Percentiles rank a stretch among this genome's conserved stretches.
These are phyloP conservation scores for Onychomys leucogaster DNA, from an alignment of 2,797 vertebrate species.

Conservation along the genomic window DNA sequence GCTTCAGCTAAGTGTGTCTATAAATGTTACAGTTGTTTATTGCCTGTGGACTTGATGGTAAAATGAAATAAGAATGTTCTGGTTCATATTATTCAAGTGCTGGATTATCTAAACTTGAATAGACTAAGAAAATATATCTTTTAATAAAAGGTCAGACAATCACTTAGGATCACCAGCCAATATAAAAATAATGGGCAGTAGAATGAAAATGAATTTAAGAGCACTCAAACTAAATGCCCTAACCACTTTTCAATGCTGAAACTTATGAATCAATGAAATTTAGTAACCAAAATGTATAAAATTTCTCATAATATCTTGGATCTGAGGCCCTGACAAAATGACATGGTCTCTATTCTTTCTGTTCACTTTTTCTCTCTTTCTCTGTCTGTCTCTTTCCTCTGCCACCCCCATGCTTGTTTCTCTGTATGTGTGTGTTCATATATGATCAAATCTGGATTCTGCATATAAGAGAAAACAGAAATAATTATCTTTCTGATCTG, in stretches of 20 bases:
- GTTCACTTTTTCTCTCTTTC: not conserved
- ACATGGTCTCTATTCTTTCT: not conserved
- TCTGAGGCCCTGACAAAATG: not conserved
- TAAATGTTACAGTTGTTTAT: conserved; percentile 18
- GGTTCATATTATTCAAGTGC: conserved; percentile 11
- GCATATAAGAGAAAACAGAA: not conserved
- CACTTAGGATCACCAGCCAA: not conserved
- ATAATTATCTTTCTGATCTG: not conserved
- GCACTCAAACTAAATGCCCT: conserved; percentile 43
- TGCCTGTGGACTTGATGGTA: conserved; percentile 5
- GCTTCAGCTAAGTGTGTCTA: not conserved
- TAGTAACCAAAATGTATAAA: conserved; percentile 4
- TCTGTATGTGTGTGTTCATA: not conserved
- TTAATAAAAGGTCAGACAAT: conserved; percentile 62
- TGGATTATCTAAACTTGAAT: conserved; percentile 22
- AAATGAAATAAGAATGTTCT: not conserved
- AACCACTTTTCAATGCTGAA: conserved; percentile 24
- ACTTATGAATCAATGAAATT: conserved; percentile 33
- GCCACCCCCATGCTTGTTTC: not conserved
- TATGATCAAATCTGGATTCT: not conserved
- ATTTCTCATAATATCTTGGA: not conserved
- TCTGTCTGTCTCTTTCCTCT: not conserved
- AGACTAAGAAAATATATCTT: conserved; percentile 5
- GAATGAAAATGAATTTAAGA: conserved; percentile 60
- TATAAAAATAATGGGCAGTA: conserved; percentile 47